These are phyloP conservation scores for Erebia ligea DNA, from an alignment of 2,888 invertebrate genomes.

Conservation along the genomic window DNA sequence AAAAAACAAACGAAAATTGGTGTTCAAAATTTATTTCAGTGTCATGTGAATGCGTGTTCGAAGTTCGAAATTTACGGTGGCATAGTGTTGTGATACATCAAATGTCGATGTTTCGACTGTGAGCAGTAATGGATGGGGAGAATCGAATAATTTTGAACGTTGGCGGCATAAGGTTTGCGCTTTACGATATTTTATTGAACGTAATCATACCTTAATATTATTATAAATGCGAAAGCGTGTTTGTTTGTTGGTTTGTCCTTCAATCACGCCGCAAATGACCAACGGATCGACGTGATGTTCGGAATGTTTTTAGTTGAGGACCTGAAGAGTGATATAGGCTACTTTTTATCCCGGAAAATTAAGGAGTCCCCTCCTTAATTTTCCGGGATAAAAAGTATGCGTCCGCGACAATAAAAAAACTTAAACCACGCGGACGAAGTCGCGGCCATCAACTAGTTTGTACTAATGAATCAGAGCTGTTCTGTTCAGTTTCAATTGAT, in stretches of 20 bases:
- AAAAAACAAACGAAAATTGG: slow-evolving; percentile 15
- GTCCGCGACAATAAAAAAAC: no score
- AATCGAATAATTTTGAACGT: slow-evolving; percentile 97
- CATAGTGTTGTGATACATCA: slow-evolving; percentile 35
- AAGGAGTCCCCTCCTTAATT: no score
- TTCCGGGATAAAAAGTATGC: no score
- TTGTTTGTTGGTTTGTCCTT: no score
- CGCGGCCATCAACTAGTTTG: neutral
- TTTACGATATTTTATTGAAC: slow-evolving; percentile 14
- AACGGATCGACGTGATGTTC: no score
- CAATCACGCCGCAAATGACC: no score
- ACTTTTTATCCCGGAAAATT: no score
- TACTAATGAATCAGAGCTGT: slow-evolving; percentile 11
- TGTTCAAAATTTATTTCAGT: slow-evolving; percentile 33
- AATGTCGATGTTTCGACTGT: slow-evolving; percentile 45
- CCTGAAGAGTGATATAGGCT: no score
- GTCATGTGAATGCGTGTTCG: slow-evolving; percentile 39
- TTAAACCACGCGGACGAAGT: no score
- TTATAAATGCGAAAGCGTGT: no score
- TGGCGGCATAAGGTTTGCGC: slow-evolving; percentile 91
- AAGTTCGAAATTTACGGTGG: slow-evolving; percentile 43
- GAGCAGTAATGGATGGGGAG: slow-evolving; percentile 90
- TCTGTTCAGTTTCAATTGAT: slow-evolving; percentile 10
- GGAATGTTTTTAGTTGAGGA: no score
- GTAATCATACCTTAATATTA: no score